Conservation (phyloP, 2,797 vertebrate species). For the Threskiornis aethiopicus region DNA sequence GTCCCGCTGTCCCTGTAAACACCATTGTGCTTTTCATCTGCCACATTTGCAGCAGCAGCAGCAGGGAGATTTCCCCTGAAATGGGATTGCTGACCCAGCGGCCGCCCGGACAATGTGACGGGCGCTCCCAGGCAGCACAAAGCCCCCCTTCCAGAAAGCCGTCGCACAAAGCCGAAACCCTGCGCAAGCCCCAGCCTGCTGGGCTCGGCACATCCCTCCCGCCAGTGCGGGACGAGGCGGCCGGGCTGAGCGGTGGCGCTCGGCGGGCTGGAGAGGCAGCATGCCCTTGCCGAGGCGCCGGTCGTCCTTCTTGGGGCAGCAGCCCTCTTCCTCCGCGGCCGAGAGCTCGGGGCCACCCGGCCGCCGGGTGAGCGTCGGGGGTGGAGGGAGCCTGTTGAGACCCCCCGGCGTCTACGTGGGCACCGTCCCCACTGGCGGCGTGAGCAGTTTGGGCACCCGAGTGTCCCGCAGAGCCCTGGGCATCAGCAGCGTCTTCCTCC, state of each 20-base stretch:
- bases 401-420: constrained; percentile 79
- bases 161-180: constrained; percentile 64
- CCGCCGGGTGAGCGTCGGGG: constrained; percentile 62
- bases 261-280: constrained; percentile 29
- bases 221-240: constrained; percentile 33
- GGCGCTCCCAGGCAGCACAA: constrained; percentile 71
- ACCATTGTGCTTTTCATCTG: constrained; percentile 60
- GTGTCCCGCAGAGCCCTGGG: constrained; percentile 90
- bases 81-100: constrained; percentile 78
- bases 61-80: constrained; percentile 77
- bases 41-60: constrained; percentile 68
- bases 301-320: constrained; percentile 84
- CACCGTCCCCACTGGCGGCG: constrained; percentile 64
- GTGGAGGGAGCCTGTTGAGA: neutral
- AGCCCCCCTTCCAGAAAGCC: constrained; percentile 84
- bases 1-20: constrained; percentile 19
- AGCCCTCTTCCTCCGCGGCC: constrained; percentile 65
- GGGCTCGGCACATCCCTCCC: constrained; percentile 67
- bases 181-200: constrained; percentile 32
- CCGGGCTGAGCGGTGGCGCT: constrained; percentile 38
- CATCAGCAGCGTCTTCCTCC: constrained; percentile 93
- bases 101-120: constrained; percentile 70
- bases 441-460: constrained; percentile 81
- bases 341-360: constrained; percentile 63
- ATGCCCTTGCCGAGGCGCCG: constrained; percentile 89